Base-by-base conservation (phyloP, 2,888 invertebrate genomes). In the Eupeodes latifasciatus region DNA sequence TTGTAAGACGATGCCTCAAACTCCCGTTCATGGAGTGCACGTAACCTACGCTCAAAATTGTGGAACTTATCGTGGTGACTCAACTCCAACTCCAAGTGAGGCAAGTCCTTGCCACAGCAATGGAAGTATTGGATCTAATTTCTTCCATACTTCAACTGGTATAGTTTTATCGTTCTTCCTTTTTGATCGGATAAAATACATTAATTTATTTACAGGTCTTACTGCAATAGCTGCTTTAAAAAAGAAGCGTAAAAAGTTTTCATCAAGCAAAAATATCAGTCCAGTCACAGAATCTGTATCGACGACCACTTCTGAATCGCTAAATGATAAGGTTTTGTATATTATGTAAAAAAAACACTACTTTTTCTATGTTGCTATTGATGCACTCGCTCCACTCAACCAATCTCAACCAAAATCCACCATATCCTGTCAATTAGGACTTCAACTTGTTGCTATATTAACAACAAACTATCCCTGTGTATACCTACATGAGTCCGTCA, bases 241-340 rank as follows among this genome's bases (percentile, higher is more conserved):
- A 92, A 96, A 96, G 92, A 97, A 97, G 93, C 95, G 97, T 89
- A 97, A 97, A 94, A 97, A 97, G 93, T 97, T 97, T 94, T 97
- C 97, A 0, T 96, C 97, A 89, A 97, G 97, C 84, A 95, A 97
- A 91, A 96, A 96, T 88, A 95, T 95, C 74, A 96, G 94, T 90
- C 95, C 95, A 7, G 94, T 95, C 51, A 94, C 94, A 75, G 93
- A 94, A 84, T 94, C 94, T 12, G 92, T 93, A 85, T 91, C 93
- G 49, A 91, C 92, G 49, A 90, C 89, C 53, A 83, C 83, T 14
- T 64, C 86, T 67, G 91, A 90, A 7, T 90, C 91, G n/a, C 84
- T 93, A 77, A 92, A 89, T 88, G 93, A 93, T 88, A 93, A 93
- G 93, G 93, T 91, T 90, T 90, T 91, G 91, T 91, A 91, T 91